Percentiles rank a stretch among this genome's conserved stretches.
These are phyloP conservation scores for Zeus faber DNA, from an alignment of 2,113 vertebrate genomes.

Conservation along the genomic window DNA sequence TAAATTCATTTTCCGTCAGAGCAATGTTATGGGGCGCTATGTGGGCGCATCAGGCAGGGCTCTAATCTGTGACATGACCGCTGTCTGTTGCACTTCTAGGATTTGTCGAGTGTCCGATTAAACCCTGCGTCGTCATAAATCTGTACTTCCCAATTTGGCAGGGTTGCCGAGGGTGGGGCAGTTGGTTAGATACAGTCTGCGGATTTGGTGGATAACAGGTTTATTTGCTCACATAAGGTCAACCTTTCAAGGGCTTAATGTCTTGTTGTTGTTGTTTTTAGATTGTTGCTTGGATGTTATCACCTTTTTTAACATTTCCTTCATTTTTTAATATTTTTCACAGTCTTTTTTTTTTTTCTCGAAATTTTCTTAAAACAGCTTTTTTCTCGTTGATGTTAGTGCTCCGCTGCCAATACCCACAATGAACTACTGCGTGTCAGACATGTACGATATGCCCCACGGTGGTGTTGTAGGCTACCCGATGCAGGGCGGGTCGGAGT, in stretches of 20 bases:
- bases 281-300: background rate
- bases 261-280: background rate
- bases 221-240: conserved; percentile 61
- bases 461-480: conserved; percentile 75
- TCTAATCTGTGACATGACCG: conserved; percentile 72
- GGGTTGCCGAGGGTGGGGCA: conserved; percentile 64
- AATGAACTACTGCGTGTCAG: conserved; percentile 92
- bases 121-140: conserved; percentile 86
- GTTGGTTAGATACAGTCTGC: conserved; percentile 30
- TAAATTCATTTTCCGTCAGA: too few relatives aligned
- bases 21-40: background rate
- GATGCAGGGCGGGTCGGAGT: conserved; percentile 79
- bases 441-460: conserved; percentile 86
- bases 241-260: background rate
- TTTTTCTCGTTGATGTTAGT: too few relatives aligned
- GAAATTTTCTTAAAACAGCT: too few relatives aligned
- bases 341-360: too few relatives aligned
- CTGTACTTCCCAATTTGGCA: conserved; percentile 82
- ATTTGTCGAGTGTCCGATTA: conserved; percentile 91
- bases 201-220: conserved; percentile 71
- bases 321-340: too few relatives aligned
- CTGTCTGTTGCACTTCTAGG: conserved; percentile 77
- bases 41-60: conserved; percentile 27
- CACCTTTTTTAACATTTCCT: too few relatives aligned
- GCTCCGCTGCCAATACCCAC: conserved; percentile 24